Evolutionary conservation across 2,113 vertebrate genomes (phyloP).

Genomic region (Pachycephala philippinensis): DNA sequence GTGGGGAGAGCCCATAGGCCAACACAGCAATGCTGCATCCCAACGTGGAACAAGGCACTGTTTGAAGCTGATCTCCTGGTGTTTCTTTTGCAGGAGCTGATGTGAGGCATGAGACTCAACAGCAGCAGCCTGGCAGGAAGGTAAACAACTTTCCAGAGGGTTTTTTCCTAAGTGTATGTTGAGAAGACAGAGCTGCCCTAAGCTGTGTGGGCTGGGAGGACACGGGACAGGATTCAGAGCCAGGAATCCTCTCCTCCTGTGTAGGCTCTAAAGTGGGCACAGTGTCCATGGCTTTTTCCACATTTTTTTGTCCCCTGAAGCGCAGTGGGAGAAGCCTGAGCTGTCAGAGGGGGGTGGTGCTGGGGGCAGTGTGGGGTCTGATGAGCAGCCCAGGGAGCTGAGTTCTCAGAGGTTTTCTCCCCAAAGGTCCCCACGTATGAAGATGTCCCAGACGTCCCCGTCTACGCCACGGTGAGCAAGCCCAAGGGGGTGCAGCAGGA

Average conservation of each 20-base stretch:
- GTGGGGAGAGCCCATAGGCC: background rate
- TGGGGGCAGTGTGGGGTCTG: background rate
- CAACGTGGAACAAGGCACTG: background rate
- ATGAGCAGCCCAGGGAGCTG: background rate
- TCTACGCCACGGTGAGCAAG: conserved; percentile 67
- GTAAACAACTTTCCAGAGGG: background rate
- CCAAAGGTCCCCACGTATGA: conserved; percentile 53
- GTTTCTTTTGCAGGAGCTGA: conserved; percentile 29
- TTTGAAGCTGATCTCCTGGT: background rate
- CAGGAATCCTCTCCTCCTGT: background rate
- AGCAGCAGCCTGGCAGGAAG: conserved; percentile 50
- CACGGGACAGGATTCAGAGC: background rate
- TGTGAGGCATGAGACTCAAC: background rate
- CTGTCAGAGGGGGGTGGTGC: background rate
- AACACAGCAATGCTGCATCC: background rate
- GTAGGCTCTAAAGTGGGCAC: background rate
- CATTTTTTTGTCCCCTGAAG: background rate
- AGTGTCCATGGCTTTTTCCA: fast-evolving
- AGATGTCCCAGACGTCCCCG: conserved; percentile 38
- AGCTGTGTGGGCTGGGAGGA: background rate
- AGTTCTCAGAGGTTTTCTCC: background rate
- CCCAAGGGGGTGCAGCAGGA: background rate
- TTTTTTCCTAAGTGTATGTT: background rate
- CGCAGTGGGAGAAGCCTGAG: background rate
- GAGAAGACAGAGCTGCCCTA: background rate